These are phyloP conservation scores for Ormyrus rosae DNA, from an alignment of 2,888 invertebrate species.

Conservation along the genomic window DNA sequence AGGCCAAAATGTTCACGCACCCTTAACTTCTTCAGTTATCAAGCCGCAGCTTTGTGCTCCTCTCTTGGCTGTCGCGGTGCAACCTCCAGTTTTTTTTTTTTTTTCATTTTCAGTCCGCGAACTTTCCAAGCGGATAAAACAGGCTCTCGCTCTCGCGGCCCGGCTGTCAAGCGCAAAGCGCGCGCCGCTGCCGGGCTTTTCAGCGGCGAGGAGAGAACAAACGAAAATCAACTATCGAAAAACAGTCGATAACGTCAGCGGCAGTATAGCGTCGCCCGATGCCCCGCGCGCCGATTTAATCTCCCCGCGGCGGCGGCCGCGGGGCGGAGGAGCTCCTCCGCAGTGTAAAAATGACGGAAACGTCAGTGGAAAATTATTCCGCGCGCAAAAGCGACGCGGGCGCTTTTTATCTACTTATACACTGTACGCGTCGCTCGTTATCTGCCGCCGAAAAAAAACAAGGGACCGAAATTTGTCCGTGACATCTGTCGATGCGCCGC, in stretches of 20 bases:
- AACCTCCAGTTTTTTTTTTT: conserved; percentile 12
- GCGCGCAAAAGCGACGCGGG: not conserved
- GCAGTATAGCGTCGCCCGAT: conserved; percentile 52
- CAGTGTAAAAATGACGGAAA: conserved; percentile 51
- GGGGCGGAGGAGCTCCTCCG: not conserved
- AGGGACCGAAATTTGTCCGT: conserved; percentile 27
- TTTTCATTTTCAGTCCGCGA: conserved; percentile 6
- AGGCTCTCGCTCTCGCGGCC: not conserved
- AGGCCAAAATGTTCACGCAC: conserved; percentile 23
- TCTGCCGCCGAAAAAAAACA: not conserved
- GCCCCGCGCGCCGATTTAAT: conserved; percentile 60
- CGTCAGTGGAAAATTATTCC: conserved; percentile 41
- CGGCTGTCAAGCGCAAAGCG: conserved; percentile 51
- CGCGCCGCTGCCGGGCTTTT: conserved; percentile 51
- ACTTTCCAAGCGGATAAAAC: conserved; percentile 35
- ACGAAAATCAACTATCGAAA: conserved; percentile 59
- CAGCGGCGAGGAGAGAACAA: conserved; percentile 56
- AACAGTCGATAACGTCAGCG: conserved; percentile 67
- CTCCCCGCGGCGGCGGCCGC: conserved; percentile 36
- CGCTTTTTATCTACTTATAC: too few species aligned
- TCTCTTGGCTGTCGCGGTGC: not conserved
- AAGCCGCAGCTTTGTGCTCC: not conserved
- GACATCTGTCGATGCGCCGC: conserved; percentile 18
- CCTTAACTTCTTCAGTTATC: conserved; percentile 26
- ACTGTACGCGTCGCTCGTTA: not conserved